Evolutionary conservation across 2,113 vertebrate genomes (phyloP).

Genomic region (Crotalus viridis): DNA sequence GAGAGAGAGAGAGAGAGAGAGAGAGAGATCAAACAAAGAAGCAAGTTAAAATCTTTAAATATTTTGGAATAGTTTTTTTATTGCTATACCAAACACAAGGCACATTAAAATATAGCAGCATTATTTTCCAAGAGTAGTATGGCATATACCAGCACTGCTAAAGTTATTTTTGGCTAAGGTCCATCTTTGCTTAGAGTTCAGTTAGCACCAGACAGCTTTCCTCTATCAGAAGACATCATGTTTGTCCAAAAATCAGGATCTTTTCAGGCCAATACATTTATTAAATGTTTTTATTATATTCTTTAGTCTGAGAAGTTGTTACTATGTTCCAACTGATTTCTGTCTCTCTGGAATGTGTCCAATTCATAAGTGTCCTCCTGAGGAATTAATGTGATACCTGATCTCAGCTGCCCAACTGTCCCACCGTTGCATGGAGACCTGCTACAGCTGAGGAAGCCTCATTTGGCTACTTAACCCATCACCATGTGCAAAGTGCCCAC

Average conservation of each 20-base stretch:
- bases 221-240: background rate
- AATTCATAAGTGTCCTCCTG: background rate
- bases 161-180: background rate
- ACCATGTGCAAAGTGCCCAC: background rate
- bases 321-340: background rate
- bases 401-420: background rate
- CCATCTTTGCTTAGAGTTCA: background rate
- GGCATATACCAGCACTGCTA: background rate
- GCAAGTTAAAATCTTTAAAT: background rate
- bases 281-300: background rate
- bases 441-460: background rate
- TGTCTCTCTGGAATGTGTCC: background rate
- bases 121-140: background rate
- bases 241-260: background rate
- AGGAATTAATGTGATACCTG: background rate
- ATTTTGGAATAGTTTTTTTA: background rate
- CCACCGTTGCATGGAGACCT: background rate
- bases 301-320: background rate
- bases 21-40: background rate
- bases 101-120: background rate
- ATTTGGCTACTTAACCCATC: background rate
- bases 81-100: background rate
- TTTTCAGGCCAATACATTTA: background rate
- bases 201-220: background rate
- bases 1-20: no score